phyloP scores from a whole-genome alignment of 1,140 invertebrate genomes.

The Hycleus phaleratus region DNA sequence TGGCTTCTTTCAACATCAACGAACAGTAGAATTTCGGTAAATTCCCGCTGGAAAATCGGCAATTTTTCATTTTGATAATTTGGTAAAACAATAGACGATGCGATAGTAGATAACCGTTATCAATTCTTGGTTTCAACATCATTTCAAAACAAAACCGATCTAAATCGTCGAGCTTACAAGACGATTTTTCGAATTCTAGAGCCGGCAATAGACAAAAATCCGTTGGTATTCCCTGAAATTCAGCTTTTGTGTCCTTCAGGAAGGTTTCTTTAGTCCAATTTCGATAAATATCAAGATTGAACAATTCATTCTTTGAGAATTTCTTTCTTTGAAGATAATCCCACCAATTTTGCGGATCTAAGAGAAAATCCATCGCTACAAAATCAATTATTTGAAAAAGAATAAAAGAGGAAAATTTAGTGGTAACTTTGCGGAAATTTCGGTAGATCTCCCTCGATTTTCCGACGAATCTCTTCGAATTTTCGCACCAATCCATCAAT shows the following conservation, averaged over 20 bases:
- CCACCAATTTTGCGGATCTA: background rate
- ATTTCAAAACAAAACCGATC: background rate
- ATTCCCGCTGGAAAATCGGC: too few relatives aligned
- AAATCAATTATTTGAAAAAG: background rate
- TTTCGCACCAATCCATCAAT: background rate
- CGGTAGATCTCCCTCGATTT: background rate
- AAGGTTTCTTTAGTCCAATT: slow-evolving; percentile 2
- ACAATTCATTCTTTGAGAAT: background rate
- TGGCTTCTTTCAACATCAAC: slow-evolving; percentile 1
- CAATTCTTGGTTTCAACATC: slow-evolving; percentile 4
- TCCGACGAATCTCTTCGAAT: background rate
- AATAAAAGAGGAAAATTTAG: background rate
- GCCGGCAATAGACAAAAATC: slow-evolving; percentile 2
- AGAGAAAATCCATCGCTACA: background rate
- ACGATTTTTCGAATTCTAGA: background rate
- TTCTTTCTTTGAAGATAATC: background rate
- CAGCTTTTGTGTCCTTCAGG: background rate
- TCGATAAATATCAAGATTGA: slow-evolving; percentile 1
- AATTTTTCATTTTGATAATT: too few relatives aligned
- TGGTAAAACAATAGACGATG: background rate
- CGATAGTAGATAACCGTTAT: background rate
- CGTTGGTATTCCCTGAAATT: background rate
- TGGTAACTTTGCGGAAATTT: background rate
- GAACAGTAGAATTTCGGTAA: background rate
- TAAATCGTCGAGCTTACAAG: background rate